Base-by-base conservation (phyloP, 2,797 vertebrate species). In the Danio kyathit region DNA sequence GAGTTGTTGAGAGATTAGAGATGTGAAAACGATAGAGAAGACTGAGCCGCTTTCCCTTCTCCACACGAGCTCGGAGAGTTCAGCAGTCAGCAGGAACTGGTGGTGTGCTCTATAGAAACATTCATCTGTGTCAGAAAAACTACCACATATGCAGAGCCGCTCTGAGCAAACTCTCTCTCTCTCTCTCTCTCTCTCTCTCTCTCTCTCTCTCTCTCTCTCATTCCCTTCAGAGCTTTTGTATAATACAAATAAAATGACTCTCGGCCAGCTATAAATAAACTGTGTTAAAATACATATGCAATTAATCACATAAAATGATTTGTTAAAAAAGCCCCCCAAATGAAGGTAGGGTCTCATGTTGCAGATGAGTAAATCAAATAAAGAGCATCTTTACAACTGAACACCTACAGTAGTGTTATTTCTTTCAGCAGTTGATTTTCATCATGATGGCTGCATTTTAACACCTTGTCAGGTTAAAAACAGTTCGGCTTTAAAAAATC, bases 101-200 rank as follows among this genome's bases (percentile, higher is more conserved):
- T 60, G 60, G 60, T 81, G 77, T 52, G 56, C 17, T 56, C 10
- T 49, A 78, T 29, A 14, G 40, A 78, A 67, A 69, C 49, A 76
- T 49, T 57, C 10, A 51, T 66, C 48, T 76, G 78, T 80, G 61
- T 63, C 64, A 80, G 48, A 75, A 65, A 61, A 76, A 71, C 48
- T 64, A 52, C 9, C 49, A 73, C 70, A 74, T 57, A 66, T 41
- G 61, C 21, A 59, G 41, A 65, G 29, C 7, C 60, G 63, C 46
- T 65, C 51, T 73, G 13, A 65, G 17, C 16, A 66, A 80, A 41
- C 17, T 16, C 13, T 67, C 21, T 9, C 57, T 49, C 44, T 70
- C 44, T 9, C 57, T 49, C 44, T 70, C 44, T 9, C 57, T 49
- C 44, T 70, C 44, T 9, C 57, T 49, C 44, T 70, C 44, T 9